Percentiles rank a stretch among this genome's conserved stretches.
These are phyloP conservation scores for Zaprionus inermis DNA, from an alignment of 1,140 invertebrate genomes.

Conservation along the genomic window DNA sequence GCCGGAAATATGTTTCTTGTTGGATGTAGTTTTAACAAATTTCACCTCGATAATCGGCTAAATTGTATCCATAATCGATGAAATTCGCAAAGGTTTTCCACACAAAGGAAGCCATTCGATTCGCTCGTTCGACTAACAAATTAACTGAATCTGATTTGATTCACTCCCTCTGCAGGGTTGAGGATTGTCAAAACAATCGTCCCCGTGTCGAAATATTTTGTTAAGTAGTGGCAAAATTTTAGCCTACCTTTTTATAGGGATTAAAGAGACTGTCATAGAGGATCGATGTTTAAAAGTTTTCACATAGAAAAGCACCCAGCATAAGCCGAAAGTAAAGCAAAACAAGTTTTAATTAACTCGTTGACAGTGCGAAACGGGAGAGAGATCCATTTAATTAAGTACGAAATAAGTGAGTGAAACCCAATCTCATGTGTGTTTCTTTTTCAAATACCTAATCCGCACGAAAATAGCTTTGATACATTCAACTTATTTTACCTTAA, in stretches of 20 bases:
- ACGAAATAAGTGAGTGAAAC: slow-evolving; percentile 9
- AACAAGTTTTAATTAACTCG: slow-evolving; percentile 76
- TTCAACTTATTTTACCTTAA: slow-evolving; percentile 24
- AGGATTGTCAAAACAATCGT: slow-evolving; percentile 16
- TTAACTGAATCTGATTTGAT: slow-evolving; percentile 27
- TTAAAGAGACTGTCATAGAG: slow-evolving; percentile 14
- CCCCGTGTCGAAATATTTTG: not conserved
- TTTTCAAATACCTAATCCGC: slow-evolving; percentile 20
- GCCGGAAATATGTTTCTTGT: slow-evolving; percentile 29
- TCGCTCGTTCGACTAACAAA: slow-evolving; percentile 16
- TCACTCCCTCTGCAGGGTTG: not conserved
- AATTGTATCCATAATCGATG: slow-evolving; percentile 56
- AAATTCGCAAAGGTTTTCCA: slow-evolving; percentile 1
- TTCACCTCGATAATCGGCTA: slow-evolving; percentile 47
- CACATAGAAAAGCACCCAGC: slow-evolving; percentile 50
- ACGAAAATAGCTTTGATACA: slow-evolving; percentile 22
- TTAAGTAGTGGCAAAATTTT: slow-evolving; percentile 12
- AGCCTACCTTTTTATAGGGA: slow-evolving; percentile 15
- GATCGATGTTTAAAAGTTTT: slow-evolving; percentile 26
- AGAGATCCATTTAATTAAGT: slow-evolving; percentile 29
- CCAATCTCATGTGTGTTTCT: slow-evolving; percentile 1
- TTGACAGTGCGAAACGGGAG: slow-evolving; percentile 17
- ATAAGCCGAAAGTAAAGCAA: slow-evolving; percentile 58
- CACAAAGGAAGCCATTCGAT: not conserved
- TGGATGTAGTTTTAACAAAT: slow-evolving; percentile 37